Evolutionary conservation across 2,797 vertebrate species (phyloP), one percentile per base, ranked within the genome.

Genomic region (Falco columbarius): DNA sequence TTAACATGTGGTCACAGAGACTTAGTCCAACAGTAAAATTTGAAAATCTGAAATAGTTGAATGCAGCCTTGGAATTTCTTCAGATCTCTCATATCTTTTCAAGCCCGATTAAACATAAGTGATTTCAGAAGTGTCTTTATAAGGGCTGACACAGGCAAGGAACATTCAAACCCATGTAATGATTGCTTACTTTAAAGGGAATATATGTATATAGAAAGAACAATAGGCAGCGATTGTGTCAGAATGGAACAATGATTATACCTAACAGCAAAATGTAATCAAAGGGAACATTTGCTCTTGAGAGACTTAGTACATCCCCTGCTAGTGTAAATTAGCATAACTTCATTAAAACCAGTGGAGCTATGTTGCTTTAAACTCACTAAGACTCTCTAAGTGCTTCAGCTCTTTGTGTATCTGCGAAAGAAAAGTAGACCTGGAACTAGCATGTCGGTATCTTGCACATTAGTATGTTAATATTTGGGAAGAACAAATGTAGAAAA

Each of bases 251-350:
- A 74, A 72, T 26, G 19, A 70, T 93, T 76, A 49, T 26, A 85
- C 52, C 73, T 74, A 92, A 76, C 22, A 92, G 52, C 77, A 95
- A 93, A 94, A 87, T 47, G 74, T 81, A 82, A 94, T 90, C 86
- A 92, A 90, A 92, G 63, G 56, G 32, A 96, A 54, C 49, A 16
- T 65, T 92, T 76, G 70, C 52, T 90, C 56, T 90, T 54, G 34
- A 82, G 59, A 87, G 67, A 82, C 85, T 92, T 80, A 92, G 59
- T 62, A 86, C 36, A 55, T 30, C 19, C 40, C 80, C 47, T 65
- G 36, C 47, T 66, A 40, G 19, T 8, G 12, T 71, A 67, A 90
- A 85, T 96, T 92, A 89, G 23, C 81, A 93, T 67, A 94, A 84
- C 67, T 82, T 95, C 83, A 94, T 94, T 95, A 72, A 93, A 95